Evolutionary conservation across 2,888 invertebrate species (phyloP), one percentile per base, ranked within the genome.

Genomic region (Ophraella communa): DNA sequence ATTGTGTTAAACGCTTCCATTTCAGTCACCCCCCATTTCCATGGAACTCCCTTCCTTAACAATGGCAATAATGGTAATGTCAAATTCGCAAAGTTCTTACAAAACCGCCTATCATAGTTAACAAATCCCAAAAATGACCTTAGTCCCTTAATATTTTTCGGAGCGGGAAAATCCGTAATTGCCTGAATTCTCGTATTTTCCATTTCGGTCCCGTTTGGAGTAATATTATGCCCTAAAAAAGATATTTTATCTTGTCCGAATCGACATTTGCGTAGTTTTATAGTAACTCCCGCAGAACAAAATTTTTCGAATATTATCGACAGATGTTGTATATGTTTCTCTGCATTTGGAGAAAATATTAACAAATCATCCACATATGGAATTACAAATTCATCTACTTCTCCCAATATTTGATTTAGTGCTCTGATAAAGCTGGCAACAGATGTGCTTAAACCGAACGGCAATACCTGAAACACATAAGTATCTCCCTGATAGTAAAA

Each of bases 201-300:
- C 27, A 55, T 61, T 17, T 8, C 8, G 2, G 55, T 55, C 10
- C 65, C 65, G 14, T 27, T 17, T 1, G 33, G 5, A 5, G 65
- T 55, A 1, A 65, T 7, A n/a, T 61, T 56, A 21, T 65, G 65
- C 1, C 65, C 65, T 10, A 65, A 35, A 60, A 60, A 59, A 42
- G 21, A 5, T 11, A 64, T 49, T 24, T 53, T n/a, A 8, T 21
- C 14, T 24, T 61, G 20, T 11, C 58, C 62, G 45, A 73, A 71
- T n/a, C 58, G 21, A n/a, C 62, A 69, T 53, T 70, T 72, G 3
- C 5, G 3, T 24, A 24, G 5, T 24, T 24, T 24, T 4, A 24
- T 5, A 3, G 3, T 24, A 24, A 24, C 5, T 24, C 24, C 24
- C 24, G 4, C 24, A 4, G 24, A 3, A 4, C 5, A 4, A 24